phyloP scores from a whole-genome alignment of 2,797 vertebrate species.

The Nasua narica region DNA sequence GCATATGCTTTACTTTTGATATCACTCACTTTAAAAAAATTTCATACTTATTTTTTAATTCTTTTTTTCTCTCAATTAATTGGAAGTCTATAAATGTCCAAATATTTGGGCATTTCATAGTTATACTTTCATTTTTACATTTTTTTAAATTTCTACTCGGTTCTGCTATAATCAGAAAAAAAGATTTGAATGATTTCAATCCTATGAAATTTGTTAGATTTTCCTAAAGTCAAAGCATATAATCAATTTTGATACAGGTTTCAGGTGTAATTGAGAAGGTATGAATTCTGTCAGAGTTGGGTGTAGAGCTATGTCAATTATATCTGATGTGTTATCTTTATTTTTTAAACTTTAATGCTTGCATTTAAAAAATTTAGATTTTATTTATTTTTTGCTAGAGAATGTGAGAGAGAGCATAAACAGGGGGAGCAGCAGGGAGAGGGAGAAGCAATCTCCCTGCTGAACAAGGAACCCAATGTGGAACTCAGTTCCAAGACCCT shows the following conservation, averaged over 20 bases:
- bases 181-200: not conserved
- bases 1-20: not conserved
- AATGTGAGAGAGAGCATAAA: not conserved
- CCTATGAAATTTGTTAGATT: not conserved
- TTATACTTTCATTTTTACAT: not conserved
- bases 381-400: not conserved
- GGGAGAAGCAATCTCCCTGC: not conserved
- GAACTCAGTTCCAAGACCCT: not conserved
- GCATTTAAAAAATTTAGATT: not conserved
- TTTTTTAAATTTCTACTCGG: not conserved
- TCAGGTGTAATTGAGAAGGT: not conserved
- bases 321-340: not conserved
- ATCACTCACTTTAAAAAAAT: not conserved
- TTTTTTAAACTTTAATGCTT: not conserved
- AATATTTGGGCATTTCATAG: not conserved
- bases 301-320: not conserved
- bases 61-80: not conserved
- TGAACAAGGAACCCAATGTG: not conserved
- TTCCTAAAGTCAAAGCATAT: not conserved
- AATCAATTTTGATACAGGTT: not conserved
- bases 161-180: not conserved
- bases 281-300: not conserved
- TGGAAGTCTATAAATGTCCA: not conserved
- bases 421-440: not conserved
- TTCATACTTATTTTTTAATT: not conserved